phyloP scores from a whole-genome alignment of 2,113 vertebrate species.

The Myotis yumanensis region DNA sequence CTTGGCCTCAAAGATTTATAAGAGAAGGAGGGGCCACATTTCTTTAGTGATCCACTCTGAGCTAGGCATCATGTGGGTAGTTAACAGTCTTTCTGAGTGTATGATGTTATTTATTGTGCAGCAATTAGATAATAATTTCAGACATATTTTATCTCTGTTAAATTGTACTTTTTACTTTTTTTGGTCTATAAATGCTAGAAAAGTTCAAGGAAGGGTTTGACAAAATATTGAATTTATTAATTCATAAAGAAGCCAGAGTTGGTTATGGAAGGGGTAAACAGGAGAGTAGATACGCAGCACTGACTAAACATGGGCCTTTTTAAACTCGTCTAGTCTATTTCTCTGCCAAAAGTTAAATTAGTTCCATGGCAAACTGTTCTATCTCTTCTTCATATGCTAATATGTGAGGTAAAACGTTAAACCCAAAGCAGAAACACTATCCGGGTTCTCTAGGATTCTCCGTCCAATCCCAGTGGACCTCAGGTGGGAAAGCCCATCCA shows the following conservation, averaged over 20 bases:
- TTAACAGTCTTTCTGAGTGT: background rate
- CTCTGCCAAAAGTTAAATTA: background rate
- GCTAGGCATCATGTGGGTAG: background rate
- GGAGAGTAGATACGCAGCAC: background rate
- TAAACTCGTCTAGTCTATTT: background rate
- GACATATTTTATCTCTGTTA: background rate
- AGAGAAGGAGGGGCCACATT: background rate
- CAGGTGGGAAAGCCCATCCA: background rate
- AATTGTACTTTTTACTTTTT: background rate
- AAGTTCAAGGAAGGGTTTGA: background rate
- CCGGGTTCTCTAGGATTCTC: background rate
- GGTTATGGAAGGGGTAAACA: background rate
- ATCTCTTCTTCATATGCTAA: background rate
- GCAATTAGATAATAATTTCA: background rate
- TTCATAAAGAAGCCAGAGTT: background rate
- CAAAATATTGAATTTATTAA: background rate
- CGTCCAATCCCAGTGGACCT: background rate
- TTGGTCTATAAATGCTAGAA: background rate
- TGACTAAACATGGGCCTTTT: background rate
- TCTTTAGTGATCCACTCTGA: background rate
- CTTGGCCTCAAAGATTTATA: background rate
- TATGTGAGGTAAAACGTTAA: constrained; percentile 1
- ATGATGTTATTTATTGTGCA: background rate
- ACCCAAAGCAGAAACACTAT: background rate
- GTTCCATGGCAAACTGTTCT: background rate